Evolutionary conservation across 2,113 vertebrate species (phyloP), one percentile per base, ranked within the genome.

Genomic region (Bucco capensis): DNA sequence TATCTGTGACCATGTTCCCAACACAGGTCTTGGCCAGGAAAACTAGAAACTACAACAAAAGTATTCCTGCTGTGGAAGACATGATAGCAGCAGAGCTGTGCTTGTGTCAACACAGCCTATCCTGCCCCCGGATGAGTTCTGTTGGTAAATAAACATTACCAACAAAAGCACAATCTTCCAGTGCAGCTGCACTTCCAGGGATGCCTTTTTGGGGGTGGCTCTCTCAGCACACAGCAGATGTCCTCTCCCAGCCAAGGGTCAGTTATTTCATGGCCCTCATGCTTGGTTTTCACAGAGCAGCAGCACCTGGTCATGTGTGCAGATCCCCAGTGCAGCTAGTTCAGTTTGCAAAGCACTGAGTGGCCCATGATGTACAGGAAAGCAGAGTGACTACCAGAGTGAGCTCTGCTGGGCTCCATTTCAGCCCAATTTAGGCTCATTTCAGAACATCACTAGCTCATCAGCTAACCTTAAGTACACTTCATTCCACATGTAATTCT

Each of bases 141-240:
- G 69, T 51, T 81, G 51, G 60, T 80, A 93, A 93, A 90, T 74
- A 96, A 92, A 90, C 60, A 77, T 47, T 50, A 74, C 22, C 44
- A 83, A 92, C 80, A 96, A 88, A 88, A 88, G 76, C 51, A 42
- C 60, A 42, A 9, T 67, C 80, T 74, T 88, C 86, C 24, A 50
- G 51, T 15, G 6, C 92, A 90, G 94, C 88, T 95, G 92, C 51
- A 54, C 56, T 81, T 62, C 54, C 33, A 93, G 50, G 85, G 58
- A 61, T 22, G 4, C 79, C 50, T 50, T 86, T 88, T 58, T 28
- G 60, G 74, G 27, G 25, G 37, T 27, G 35, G 19, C 24, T 67
- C 42, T 12, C 83, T 77, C 25, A 15, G 70, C 50, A 66, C 35
- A 44, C 74, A 46, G 30, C 46, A 21, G 7, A 53, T 11, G 54